Evolutionary conservation across 2,888 invertebrate species (phyloP).

Genomic region (Amblyteles armatorius): DNA sequence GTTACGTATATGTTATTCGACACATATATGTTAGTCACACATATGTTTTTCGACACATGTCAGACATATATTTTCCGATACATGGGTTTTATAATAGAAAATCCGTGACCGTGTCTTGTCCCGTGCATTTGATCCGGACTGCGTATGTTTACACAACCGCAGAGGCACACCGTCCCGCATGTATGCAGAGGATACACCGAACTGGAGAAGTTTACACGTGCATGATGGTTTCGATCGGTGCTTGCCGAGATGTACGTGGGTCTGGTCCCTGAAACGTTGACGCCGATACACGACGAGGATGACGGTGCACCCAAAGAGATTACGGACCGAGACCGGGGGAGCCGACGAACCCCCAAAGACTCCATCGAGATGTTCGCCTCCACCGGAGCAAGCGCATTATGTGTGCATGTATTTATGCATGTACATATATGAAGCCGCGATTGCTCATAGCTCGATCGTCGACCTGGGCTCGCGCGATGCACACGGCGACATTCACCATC

Average conservation of each 20-base stretch:
- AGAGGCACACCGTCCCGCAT: background rate
- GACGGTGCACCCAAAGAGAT: constrained; percentile 26
- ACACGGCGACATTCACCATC: constrained; percentile 24
- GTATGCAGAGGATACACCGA: background rate
- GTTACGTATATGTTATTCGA: too few relatives aligned
- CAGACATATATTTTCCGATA: background rate
- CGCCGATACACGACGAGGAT: constrained; percentile 33
- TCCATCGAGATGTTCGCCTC: constrained; percentile 35
- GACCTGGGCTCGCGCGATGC: background rate
- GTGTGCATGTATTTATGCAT: constrained; percentile 28
- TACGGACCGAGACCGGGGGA: constrained; percentile 11
- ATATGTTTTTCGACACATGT: background rate
- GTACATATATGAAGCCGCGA: constrained; percentile 11
- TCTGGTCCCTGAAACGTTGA: background rate
- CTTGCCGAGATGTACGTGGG: background rate
- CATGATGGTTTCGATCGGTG: background rate
- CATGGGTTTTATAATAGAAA: background rate
- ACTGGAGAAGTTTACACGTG: background rate
- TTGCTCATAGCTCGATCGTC: constrained; percentile 24
- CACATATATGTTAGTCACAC: too few relatives aligned
- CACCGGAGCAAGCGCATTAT: background rate
- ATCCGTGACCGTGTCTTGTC: background rate
- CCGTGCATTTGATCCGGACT: constrained; percentile 9
- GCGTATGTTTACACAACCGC: background rate
- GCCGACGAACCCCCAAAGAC: constrained; percentile 42